phyloP scores from a whole-genome alignment of 2,113 vertebrate genomes.

The Phalacrocorax aristotelis region DNA sequence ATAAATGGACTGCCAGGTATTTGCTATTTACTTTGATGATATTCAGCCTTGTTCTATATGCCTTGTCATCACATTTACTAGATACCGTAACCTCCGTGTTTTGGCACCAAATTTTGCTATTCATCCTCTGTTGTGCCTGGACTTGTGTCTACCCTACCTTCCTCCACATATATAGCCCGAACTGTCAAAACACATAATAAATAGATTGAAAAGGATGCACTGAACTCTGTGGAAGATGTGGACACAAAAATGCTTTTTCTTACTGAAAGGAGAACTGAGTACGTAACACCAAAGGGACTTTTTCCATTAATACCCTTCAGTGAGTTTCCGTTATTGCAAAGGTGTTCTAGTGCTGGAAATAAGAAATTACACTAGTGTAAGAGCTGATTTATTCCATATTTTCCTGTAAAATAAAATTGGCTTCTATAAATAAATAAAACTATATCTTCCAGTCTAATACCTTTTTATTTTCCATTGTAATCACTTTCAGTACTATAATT shows the following conservation, averaged over 20 bases:
- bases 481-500: neutral
- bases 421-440: neutral
- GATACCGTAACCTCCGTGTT: neutral
- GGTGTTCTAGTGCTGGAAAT: neutral
- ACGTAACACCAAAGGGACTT: neutral
- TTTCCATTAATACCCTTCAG: neutral
- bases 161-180: rapidly evolving
- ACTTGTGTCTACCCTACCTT: neutral
- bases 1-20: neutral
- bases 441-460: neutral
- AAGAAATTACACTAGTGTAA: neutral
- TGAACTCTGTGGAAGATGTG: neutral
- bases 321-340: neutral
- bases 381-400: neutral
- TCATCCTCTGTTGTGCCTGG: neutral
- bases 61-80: neutral
- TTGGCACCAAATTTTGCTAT: neutral
- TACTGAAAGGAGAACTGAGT: neutral
- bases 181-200: neutral
- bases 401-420: neutral
- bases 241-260: neutral
- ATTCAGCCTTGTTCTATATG: neutral
- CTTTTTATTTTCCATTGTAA: neutral
- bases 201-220: neutral
- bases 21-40: neutral